Evolutionary conservation across 2,797 vertebrate species (phyloP), one percentile per base, ranked within the genome.

Genomic region (Onychomys leucogaster): DNA sequence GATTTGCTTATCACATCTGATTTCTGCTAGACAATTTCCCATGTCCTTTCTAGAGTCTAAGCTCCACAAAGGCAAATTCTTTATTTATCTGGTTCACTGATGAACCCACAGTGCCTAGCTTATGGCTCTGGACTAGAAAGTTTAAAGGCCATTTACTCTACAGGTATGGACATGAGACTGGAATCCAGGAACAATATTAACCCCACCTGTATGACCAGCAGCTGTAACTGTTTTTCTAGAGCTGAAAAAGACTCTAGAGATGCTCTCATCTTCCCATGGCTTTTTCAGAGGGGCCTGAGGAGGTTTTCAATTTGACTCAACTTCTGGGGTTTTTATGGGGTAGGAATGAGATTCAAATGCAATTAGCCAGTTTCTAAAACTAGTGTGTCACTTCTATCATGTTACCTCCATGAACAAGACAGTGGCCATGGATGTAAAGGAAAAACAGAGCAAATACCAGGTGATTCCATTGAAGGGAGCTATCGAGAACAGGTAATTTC

Each of bases 281-380:
- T 96, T 97, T 94, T 93, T 69, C 77, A 94, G 77, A 84, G 91
- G 55, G 63, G 80, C 77, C 59, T n/a, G 27, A 80, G 55, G 29
- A 96, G 32, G 49, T 57, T 43, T 52, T 95, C 46, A 69, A 37
- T 17, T 96, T 27, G 13, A 65, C n/a, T 90, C 10, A 90, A 63
- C 83, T 46, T 65, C 93, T 23, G 49, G 77, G 55, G 14, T 41
- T 78, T 77, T 21, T 76, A 37, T 57, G 17, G 27, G 32, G n/a
- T 90, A 49, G 69, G 78, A 88, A 69, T 82, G 57, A 94, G 81
- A 67, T n/a, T 61, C 61, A 49, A 92, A 91, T 9, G 16, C 49
- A 86, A 49, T 29, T 55, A 69, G 34, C 37, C 59, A 37, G 57
- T 80, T 94, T 37, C 90, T 71, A 84, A 61, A 59, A 57, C 13